Evolutionary conservation across 2,113 vertebrate genomes (phyloP).

Genomic region (Oplegnathus fasciatus): DNA sequence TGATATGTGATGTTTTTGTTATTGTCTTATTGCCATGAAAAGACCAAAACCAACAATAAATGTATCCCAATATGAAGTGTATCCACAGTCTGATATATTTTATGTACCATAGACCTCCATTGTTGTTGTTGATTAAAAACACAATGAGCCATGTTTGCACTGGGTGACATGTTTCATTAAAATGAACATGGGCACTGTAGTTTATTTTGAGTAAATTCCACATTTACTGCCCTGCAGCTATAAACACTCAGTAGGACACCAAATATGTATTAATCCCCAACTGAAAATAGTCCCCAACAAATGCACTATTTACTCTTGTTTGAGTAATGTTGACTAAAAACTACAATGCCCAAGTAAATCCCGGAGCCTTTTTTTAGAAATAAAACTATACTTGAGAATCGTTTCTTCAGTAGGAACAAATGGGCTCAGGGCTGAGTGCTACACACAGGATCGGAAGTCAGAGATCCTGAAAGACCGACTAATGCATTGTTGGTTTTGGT

Average conservation of each 20-base stretch:
- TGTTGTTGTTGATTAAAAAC: not conserved
- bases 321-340: not conserved
- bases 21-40: not conserved
- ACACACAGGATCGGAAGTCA: not conserved
- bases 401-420: not conserved
- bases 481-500: not conserved
- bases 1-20: not conserved
- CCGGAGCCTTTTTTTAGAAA: not conserved
- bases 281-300: slow-evolving; percentile 4
- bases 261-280: not conserved
- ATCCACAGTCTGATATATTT: not conserved
- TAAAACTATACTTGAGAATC: not conserved
- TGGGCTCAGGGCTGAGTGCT: not conserved
- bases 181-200: not conserved
- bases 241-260: not conserved
- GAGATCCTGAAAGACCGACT: not conserved
- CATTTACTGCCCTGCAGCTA: not conserved
- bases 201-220: not conserved
- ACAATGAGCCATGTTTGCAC: not conserved
- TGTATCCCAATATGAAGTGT: no score
- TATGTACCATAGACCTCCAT: not conserved
- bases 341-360: not conserved
- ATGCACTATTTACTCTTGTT: not conserved
- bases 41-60: no score
- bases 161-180: not conserved